These are phyloP conservation scores for Pristionchus mayeri DNA, from an alignment of 2,888 invertebrate genomes.

Conservation along the genomic window DNA sequence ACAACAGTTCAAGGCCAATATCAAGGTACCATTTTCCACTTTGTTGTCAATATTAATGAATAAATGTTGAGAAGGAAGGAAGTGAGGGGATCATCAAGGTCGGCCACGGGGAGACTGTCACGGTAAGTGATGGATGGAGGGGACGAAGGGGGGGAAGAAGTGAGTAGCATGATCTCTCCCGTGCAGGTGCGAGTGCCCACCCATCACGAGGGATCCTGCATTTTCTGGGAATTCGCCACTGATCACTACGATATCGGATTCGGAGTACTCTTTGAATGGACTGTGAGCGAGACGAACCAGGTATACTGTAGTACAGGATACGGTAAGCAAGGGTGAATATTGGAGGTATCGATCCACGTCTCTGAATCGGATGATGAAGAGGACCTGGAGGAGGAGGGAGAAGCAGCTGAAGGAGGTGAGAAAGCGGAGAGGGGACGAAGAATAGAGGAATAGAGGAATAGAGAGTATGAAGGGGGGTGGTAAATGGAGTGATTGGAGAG, in stretches of 20 bases:
- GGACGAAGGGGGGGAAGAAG: background rate
- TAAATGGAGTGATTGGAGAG: conserved; percentile 50
- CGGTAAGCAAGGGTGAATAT: background rate
- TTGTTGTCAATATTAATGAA: background rate
- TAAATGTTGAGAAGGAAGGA: conserved; percentile 80
- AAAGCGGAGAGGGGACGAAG: no score
- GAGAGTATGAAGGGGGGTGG: no score
- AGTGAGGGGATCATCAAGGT: conserved; percentile 92
- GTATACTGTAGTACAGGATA: conserved; percentile 75
- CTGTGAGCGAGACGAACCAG: conserved; percentile 82
- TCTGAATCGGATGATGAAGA: conserved; percentile 93
- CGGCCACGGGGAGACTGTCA: conserved; percentile 96
- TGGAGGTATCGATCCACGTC: conserved; percentile 89
- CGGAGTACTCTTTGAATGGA: conserved; percentile 98
- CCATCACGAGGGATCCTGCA: conserved; percentile 89
- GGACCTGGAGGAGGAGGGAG: conserved; percentile 76
- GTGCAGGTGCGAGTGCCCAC: conserved; percentile 90
- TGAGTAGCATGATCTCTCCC: background rate
- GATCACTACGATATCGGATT: conserved; percentile 96
- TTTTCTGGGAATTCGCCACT: conserved; percentile 99
- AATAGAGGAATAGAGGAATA: no score
- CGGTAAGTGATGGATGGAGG: conserved; percentile 80
- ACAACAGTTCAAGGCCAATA: conserved; percentile 86
- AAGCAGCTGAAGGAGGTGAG: conserved; percentile 49
- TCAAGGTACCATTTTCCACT: conserved; percentile 54